These are phyloP conservation scores for Standfussiana lucernea DNA, from an alignment of 2,888 invertebrate genomes.

Conservation along the genomic window DNA sequence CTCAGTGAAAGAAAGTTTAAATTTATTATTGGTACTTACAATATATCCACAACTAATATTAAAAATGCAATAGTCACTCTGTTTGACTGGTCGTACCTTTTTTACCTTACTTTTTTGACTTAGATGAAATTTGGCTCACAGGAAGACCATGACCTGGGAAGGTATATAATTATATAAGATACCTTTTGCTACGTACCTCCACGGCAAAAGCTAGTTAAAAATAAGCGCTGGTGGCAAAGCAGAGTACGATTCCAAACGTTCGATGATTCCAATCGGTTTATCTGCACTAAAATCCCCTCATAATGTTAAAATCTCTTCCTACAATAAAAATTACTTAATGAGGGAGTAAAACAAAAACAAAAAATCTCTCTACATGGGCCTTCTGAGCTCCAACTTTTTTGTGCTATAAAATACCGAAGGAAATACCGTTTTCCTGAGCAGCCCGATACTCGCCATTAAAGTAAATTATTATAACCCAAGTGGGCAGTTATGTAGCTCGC, in stretches of 20 bases:
- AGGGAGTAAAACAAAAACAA: neutral
- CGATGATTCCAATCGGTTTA: neutral
- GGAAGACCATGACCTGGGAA: neutral
- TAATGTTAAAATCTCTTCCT: neutral
- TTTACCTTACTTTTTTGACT: too few species aligned
- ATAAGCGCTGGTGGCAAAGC: neutral
- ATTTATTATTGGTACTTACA: neutral
- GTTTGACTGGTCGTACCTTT: too few species aligned
- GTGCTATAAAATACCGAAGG: slow-evolving; percentile 26
- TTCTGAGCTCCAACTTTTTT: slow-evolving; percentile 13
- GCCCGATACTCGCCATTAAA: slow-evolving; percentile 63
- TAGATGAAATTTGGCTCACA: neutral
- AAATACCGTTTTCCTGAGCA: slow-evolving; percentile 51
- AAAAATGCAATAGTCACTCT: too few species aligned
- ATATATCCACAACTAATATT: too few species aligned
- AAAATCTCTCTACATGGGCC: neutral
- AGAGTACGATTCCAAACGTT: neutral
- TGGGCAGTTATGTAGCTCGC: slow-evolving; percentile 57
- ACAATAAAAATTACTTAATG: neutral
- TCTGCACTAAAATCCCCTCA: neutral
- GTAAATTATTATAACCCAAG: slow-evolving; percentile 72
- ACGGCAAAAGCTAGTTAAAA: neutral
- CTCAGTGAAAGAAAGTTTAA: neutral
- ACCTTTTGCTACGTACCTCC: neutral
- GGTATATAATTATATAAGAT: neutral